Conservation (phyloP, 2,797 vertebrate species). For the Neopelma chrysocephalum region DNA sequence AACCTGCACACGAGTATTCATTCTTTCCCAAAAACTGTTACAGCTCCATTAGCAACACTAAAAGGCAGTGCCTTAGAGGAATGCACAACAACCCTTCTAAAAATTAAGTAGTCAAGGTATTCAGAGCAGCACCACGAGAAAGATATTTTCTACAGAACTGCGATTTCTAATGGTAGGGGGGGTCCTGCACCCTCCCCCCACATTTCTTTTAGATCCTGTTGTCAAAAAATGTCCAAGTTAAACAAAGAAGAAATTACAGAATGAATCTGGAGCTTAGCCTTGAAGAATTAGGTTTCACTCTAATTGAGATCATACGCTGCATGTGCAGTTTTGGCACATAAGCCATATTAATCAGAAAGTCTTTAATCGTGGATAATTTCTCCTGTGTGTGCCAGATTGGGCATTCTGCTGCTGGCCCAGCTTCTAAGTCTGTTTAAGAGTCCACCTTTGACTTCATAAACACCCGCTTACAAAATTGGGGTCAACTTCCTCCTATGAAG, state of each 20-base stretch:
- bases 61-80: constrained; percentile 66
- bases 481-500: constrained; percentile 71
- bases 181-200: neutral
- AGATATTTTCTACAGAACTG: constrained; percentile 72
- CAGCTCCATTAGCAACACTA: constrained; percentile 69
- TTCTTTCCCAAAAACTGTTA: constrained; percentile 73
- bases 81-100: constrained; percentile 24
- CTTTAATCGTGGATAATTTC: constrained; percentile 86
- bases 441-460: constrained; percentile 87
- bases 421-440: constrained; percentile 80
- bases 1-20: constrained; percentile 69
- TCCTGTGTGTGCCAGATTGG: constrained; percentile 78
- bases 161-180: constrained; percentile 64
- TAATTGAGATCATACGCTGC: constrained; percentile 91
- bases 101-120: constrained; percentile 51
- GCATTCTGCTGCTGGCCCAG: constrained; percentile 73
- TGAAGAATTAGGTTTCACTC: constrained; percentile 85
- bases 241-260: constrained; percentile 83
- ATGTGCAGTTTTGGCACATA: constrained; percentile 86
- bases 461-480: constrained; percentile 81
- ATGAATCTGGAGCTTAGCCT: constrained; percentile 80
- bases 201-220: constrained; percentile 69
- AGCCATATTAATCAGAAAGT: constrained; percentile 85
- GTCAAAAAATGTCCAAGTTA: constrained; percentile 85
- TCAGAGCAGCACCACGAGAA: constrained; percentile 43